Base-by-base conservation (phyloP, 2,888 invertebrate species). In the Hypercompe scribonia region DNA sequence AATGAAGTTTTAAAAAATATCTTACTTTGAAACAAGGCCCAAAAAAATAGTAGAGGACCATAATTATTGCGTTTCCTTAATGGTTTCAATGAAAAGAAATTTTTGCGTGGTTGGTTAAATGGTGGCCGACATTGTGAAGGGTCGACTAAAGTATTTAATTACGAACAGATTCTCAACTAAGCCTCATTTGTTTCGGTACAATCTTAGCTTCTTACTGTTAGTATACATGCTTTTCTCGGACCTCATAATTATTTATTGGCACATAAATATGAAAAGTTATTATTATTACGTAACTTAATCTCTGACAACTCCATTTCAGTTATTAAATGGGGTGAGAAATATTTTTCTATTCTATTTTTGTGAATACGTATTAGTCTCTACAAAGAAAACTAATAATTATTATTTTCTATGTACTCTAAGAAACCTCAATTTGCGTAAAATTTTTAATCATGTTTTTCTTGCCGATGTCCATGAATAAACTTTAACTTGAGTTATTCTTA, bases 121-220 rank as follows among this genome's bases (percentile, higher is more conserved):
- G 87, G 82, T 83, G 81, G 77, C 73, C 84, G 83, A 83, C 87
- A 87, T 86, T 87, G 82, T 88, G 86, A 84, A 88, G 88, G 87
- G 87, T 86, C 82, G 85, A 71, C 84, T 89, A 86, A 90, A 92
- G 92, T 91, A 91, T 92, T 91, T 91, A 92, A 92, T 92, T 91
- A 91, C 90, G 84, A 82, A 86, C 86, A 89, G 87, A 88, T 87
- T 85, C 86, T 85, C 84, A 83, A 84, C 80, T 81, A 80, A 79
- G 82, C 83, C 84, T 78, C 85, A 84, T 88, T 88, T 85, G 84
- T 85, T 87, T 86, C 87, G 79, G 79, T 84, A 79, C 78, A 82
- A 77, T 81, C 81, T 81, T 72, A 83, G 80, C 78, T 73, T 70
- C 73, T 76, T 69, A 68, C 65, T 75, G 63, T 77, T 81, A 80